Percentiles rank a stretch among this genome's conserved stretches.
These are phyloP conservation scores for Erpornis zantholeuca DNA, from an alignment of 2,113 vertebrate genomes.

Conservation along the genomic window DNA sequence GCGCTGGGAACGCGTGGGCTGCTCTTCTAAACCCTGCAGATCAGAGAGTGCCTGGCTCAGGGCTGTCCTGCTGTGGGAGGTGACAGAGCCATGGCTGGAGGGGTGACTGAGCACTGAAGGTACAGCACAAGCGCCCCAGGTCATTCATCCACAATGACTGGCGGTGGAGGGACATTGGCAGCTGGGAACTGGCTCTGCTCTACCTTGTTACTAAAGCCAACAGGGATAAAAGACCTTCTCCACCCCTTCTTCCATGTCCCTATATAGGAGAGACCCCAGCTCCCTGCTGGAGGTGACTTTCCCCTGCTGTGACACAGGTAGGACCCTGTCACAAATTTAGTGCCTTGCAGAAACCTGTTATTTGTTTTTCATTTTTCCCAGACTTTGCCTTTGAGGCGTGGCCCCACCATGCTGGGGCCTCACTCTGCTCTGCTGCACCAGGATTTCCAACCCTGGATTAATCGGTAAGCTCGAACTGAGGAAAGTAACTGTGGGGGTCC, in stretches of 20 bases:
- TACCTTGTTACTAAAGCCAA: accelerated
- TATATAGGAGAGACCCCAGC: accelerated
- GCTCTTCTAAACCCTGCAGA: background rate
- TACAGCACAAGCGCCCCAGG: background rate
- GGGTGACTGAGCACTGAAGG: background rate
- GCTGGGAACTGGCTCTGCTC: background rate
- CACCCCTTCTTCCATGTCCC: background rate
- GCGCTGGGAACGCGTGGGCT: accelerated
- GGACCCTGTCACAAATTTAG: background rate
- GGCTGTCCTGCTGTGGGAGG: background rate
- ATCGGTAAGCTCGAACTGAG: background rate
- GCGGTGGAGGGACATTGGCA: accelerated
- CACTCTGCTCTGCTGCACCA: background rate
- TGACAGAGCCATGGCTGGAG: accelerated
- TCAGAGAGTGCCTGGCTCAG: background rate
- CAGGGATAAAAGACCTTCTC: background rate
- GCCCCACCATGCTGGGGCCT: accelerated
- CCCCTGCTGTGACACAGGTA: accelerated
- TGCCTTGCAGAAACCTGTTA: background rate
- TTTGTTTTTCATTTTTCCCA: background rate
- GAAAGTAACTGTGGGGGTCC: background rate
- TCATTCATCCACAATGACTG: accelerated
- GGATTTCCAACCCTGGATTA: background rate
- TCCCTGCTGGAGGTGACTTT: background rate
- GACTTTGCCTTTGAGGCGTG: background rate